phyloP scores from a whole-genome alignment of 1,140 invertebrate species.

The Scaptomyza graminum region DNA sequence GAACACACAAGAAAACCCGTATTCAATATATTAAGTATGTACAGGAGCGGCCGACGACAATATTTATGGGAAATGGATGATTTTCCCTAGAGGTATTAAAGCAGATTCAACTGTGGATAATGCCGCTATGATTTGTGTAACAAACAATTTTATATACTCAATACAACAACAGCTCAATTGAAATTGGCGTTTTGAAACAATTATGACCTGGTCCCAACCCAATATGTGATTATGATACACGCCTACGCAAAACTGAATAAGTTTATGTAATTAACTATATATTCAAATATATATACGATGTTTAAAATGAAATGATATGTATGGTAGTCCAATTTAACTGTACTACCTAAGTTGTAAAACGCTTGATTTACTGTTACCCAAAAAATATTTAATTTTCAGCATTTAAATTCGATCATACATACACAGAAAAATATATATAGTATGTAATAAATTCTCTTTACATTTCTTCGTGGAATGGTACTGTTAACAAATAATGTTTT shows the following conservation, averaged over 20 bases:
- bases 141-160: slow-evolving; percentile 30
- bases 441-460: slow-evolving; percentile 66
- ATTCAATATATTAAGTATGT: slow-evolving; percentile 15
- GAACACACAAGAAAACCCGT: slow-evolving; percentile 19
- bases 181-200: slow-evolving; percentile 36
- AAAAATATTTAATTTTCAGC: slow-evolving; percentile 36
- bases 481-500: slow-evolving; percentile 42
- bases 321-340: slow-evolving; percentile 30
- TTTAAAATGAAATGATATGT: slow-evolving; percentile 31
- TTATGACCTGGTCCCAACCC: slow-evolving; percentile 53
- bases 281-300: slow-evolving; percentile 37
- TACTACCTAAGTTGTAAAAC: slow-evolving; percentile 38
- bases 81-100: not conserved
- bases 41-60: not conserved
- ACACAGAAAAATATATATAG: slow-evolving; percentile 32
- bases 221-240: slow-evolving; percentile 67
- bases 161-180: slow-evolving; percentile 38
- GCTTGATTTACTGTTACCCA: slow-evolving; percentile 37
- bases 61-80: not conserved
- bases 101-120: not conserved
- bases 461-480: slow-evolving; percentile 46
- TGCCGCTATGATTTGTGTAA: slow-evolving; percentile 21
- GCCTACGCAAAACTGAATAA: slow-evolving; percentile 46
- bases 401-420: slow-evolving; percentile 41
- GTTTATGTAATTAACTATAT: slow-evolving; percentile 37